Percentiles rank a stretch among this genome's conserved stretches.
These are phyloP conservation scores for Heliangelus exortis DNA, from an alignment of 2,797 vertebrate species.

Conservation along the genomic window DNA sequence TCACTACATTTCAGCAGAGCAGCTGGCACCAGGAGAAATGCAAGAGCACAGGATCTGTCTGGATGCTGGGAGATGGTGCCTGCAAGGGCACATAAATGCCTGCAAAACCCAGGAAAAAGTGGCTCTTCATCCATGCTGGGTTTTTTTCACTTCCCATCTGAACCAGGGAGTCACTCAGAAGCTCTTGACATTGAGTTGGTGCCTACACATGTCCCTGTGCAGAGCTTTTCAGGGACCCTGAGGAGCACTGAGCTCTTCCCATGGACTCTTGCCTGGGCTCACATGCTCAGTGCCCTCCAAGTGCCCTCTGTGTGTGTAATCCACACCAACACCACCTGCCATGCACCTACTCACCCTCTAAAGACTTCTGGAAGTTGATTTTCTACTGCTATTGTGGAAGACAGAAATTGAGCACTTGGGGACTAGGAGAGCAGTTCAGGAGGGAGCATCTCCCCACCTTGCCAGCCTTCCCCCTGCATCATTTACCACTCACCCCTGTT, in stretches of 20 bases:
- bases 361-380: neutral
- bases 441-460: neutral
- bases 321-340: neutral
- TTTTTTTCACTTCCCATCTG: neutral
- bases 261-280: neutral
- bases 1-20: neutral
- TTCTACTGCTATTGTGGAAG: neutral
- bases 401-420: neutral
- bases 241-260: neutral
- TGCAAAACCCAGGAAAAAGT: neutral
- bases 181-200: neutral
- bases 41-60: neutral
- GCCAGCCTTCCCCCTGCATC: neutral
- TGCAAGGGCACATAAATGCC: neutral
- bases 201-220: neutral
- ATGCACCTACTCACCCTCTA: neutral
- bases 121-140: neutral
- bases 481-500: neutral
- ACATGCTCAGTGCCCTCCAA: fast-evolving
- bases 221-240: neutral
- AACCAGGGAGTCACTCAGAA: neutral
- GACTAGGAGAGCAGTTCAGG: neutral
- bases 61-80: neutral
- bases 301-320: too few species aligned
- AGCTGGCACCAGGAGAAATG: neutral